Evolutionary conservation across 2,888 invertebrate genomes (phyloP).

Genomic region (Xanthia icteritia): DNA sequence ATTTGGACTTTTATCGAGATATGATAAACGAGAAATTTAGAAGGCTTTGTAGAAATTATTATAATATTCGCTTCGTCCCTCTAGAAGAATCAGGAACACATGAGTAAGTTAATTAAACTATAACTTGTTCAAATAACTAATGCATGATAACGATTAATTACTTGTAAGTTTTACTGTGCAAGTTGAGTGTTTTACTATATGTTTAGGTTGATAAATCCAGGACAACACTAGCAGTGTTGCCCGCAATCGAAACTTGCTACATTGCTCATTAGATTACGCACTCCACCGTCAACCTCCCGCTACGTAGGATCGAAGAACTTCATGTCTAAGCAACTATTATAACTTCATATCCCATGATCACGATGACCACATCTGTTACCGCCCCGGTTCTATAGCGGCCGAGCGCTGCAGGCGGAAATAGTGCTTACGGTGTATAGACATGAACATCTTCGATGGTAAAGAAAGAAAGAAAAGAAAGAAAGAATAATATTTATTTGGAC

Average conservation of each 20-base stretch:
- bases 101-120: not conserved
- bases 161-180: not conserved
- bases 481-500: no score
- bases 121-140: not conserved
- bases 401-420: no score
- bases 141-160: not conserved
- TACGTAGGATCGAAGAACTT: no score
- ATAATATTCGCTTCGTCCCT: not conserved
- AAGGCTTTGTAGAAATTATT: not conserved
- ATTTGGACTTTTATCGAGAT: no score
- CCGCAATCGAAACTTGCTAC: not conserved
- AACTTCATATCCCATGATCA: no score
- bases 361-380: no score
- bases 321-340: no score
- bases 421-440: no score
- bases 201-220: not conserved
- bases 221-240: not conserved
- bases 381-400: no score
- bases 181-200: not conserved
- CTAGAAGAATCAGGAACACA: not conserved
- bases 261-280: not conserved
- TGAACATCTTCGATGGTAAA: no score
- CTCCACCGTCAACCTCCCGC: not conserved
- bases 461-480: no score
- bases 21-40: rapidly evolving